Percentiles rank a stretch among this genome's conserved stretches.
Conservation (phyloP, 2,113 vertebrate species). For the Cepphus grylle region DNA sequence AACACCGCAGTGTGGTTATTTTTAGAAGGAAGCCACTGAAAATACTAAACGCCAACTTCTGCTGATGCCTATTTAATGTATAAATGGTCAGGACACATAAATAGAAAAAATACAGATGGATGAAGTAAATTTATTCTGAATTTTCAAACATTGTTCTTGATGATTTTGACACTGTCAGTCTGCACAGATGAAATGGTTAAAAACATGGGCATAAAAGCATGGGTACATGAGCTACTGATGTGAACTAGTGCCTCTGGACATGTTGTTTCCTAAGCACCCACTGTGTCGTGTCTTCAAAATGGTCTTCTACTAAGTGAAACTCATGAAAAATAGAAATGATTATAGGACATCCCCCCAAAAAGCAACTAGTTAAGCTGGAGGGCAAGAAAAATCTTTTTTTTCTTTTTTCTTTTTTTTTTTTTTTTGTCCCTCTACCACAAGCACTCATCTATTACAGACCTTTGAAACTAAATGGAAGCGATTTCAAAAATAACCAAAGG, state of each 20-base stretch:
- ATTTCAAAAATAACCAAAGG: not conserved
- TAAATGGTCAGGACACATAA: not conserved
- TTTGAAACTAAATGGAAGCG: not conserved
- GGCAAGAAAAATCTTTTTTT: not conserved
- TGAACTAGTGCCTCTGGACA: conserved; percentile 9
- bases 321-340: not conserved
- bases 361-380: conserved; percentile 1
- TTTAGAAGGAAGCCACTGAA: not conserved
- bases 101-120: not conserved
- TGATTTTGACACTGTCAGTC: conserved; percentile 2
- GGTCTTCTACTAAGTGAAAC: not conserved
- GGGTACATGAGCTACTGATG: not conserved
- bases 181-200: conserved; percentile 6
- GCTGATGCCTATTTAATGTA: not conserved
- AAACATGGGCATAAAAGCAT: conserved; percentile 2
- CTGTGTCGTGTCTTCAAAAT: not conserved
- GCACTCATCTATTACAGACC: not conserved
- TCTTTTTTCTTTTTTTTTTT: not conserved
- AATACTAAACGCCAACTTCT: not conserved
- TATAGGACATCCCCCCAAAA: not conserved
- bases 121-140: not conserved
- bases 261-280: not conserved
- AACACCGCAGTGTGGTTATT: not conserved
- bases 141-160: not conserved
- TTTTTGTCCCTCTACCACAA: not conserved